phyloP scores from a whole-genome alignment of 1,140 invertebrate genomes.

The Saxidomus purpurata region DNA sequence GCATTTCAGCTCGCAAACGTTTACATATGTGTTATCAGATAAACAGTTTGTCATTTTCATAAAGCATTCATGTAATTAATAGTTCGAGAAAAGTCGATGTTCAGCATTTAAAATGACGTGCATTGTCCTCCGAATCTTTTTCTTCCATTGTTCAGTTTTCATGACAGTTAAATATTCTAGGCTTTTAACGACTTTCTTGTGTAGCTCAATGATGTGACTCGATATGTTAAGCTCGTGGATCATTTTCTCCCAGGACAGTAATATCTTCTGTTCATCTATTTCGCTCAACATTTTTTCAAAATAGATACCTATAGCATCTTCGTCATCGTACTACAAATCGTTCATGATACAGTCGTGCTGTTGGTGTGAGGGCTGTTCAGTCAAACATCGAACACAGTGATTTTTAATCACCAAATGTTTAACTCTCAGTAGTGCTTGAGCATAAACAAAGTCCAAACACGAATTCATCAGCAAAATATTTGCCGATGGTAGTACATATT shows the following conservation, averaged over 20 bases:
- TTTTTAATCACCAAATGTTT: conserved; percentile 27
- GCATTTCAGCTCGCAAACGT: too few relatives aligned
- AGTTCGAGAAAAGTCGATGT: conserved; percentile 1
- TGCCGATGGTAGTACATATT: neutral
- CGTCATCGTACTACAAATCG: neutral
- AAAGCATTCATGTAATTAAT: too few relatives aligned
- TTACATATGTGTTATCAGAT: too few relatives aligned
- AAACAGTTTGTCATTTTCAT: too few relatives aligned
- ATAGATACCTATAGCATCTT: conserved; percentile 19
- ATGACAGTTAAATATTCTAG: conserved; percentile 22
- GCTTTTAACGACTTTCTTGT: conserved; percentile 31
- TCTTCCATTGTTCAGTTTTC: conserved; percentile 58
- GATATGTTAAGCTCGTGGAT: conserved; percentile 13
- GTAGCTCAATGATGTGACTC: neutral
- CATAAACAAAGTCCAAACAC: conserved; percentile 43
- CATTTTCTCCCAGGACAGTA: conserved; percentile 34
- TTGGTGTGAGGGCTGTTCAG: conserved; percentile 16
- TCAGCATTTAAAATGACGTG: conserved; percentile 3
- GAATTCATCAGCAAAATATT: conserved; percentile 40
- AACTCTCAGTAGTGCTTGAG: conserved; percentile 17
- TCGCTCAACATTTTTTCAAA: conserved; percentile 43
- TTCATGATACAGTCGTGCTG: conserved; percentile 47
- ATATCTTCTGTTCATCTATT: conserved; percentile 31
- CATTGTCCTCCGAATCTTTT: conserved; percentile 27
- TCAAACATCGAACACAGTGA: conserved; percentile 26